A percentile compares a stretch with the other conserved stretches of the same genome.
phyloP scores from a whole-genome alignment of 2,113 vertebrate species.

The Pelvicachromis taeniatus region DNA sequence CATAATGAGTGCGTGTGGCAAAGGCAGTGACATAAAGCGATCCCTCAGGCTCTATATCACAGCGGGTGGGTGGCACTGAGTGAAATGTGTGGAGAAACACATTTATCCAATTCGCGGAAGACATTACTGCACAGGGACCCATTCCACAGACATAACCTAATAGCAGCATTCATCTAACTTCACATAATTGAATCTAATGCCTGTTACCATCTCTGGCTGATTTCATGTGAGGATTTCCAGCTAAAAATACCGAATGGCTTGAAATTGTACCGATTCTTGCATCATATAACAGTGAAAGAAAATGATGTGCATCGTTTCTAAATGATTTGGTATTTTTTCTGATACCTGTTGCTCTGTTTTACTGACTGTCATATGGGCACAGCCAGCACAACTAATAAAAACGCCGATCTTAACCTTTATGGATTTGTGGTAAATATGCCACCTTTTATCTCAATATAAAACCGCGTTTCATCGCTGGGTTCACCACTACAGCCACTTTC shows the following conservation, averaged over 20 bases:
- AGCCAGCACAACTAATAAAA: not conserved
- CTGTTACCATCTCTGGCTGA: not conserved
- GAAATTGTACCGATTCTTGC: not conserved
- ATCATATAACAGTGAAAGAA: not conserved
- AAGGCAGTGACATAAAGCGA: slow-evolving; percentile 32
- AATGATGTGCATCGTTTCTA: not conserved
- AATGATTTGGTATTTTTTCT: not conserved
- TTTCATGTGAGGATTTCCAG: not conserved
- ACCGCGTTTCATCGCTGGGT: not conserved
- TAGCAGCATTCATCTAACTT: not conserved
- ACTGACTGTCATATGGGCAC: not conserved
- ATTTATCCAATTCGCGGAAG: slow-evolving; percentile 14
- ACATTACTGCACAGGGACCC: not conserved
- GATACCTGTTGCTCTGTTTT: not conserved
- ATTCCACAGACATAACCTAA: not conserved
- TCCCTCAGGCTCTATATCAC: slow-evolving; percentile 3
- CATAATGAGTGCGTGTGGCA: slow-evolving; percentile 27
- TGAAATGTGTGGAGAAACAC: slow-evolving; percentile 3
- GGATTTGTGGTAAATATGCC: not conserved
- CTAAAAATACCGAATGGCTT: not conserved
- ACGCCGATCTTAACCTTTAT: not conserved
- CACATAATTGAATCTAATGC: not conserved
- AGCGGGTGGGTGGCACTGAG: slow-evolving; percentile 22
- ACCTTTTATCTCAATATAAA: not conserved
- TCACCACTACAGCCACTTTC: not conserved